Percentiles rank a stretch among this genome's conserved stretches.
Conservation (phyloP, 2,797 vertebrate genomes). For the Acanthurus leucopareius region DNA sequence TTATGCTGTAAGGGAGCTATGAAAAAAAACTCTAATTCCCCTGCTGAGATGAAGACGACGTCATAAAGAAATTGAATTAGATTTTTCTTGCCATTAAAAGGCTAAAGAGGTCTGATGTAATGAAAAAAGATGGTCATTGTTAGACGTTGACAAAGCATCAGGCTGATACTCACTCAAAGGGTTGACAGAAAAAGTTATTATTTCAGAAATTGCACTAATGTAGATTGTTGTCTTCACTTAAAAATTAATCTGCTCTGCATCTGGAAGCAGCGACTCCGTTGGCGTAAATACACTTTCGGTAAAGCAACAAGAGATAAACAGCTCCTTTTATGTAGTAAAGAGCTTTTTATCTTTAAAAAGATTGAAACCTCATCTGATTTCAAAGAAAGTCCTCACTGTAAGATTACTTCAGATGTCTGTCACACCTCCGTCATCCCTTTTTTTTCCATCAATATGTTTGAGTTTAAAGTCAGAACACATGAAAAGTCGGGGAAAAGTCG, state of each 20-base stretch:
- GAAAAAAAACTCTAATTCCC: slow-evolving; percentile 55
- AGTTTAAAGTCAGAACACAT: slow-evolving; percentile 38
- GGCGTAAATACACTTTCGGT: background rate
- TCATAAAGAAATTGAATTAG: slow-evolving; percentile 65
- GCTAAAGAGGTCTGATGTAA: slow-evolving; percentile 31
- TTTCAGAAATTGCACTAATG: background rate
- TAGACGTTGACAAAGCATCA: slow-evolving; percentile 31
- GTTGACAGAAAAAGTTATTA: slow-evolving; percentile 18
- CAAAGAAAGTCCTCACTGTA: background rate
- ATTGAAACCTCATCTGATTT: slow-evolving; percentile 16
- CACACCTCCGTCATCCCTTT: background rate
- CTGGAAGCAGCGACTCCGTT: too few relatives aligned
- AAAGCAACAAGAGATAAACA: background rate
- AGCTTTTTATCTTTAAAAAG: background rate
- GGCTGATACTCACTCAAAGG: background rate
- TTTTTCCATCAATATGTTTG: slow-evolving; percentile 22
- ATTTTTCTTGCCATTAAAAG: slow-evolving; percentile 40
- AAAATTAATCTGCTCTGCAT: background rate
- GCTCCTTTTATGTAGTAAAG: background rate
- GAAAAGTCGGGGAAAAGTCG: slow-evolving; percentile 27
- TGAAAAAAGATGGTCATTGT: slow-evolving; percentile 22
- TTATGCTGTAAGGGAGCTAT: slow-evolving; percentile 57
- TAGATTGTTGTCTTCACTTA: background rate
- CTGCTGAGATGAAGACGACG: slow-evolving; percentile 67
- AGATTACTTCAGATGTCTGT: slow-evolving; percentile 12